A percentile compares a stretch with the other conserved stretches of the same genome.
Conservation (phyloP, 2,888 invertebrate species). For the Drosophila borborema region DNA sequence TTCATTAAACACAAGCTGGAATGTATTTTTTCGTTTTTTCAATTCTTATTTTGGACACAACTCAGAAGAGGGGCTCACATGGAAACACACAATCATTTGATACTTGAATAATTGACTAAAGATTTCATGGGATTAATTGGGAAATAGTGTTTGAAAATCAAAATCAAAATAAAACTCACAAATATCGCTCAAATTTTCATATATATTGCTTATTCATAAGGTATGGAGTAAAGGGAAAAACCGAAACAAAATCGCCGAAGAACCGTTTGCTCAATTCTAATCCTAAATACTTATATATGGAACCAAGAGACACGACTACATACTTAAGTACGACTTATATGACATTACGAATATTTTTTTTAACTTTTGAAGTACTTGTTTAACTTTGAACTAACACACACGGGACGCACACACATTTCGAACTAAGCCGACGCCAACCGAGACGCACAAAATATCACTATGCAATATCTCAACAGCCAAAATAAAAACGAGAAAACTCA, state of each 20-base stretch:
- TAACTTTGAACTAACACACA: conserved; percentile 68
- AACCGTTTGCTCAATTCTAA: conserved; percentile 15
- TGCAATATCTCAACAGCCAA: conserved; percentile 35
- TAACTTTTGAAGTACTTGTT: conserved; percentile 58
- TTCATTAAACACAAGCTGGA: conserved; percentile 51
- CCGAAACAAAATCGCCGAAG: conserved; percentile 18
- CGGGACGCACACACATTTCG: conserved; percentile 48
- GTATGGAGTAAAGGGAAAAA: conserved; percentile 18
- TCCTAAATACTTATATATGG: conserved; percentile 21
- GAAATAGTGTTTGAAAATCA: conserved; percentile 11
- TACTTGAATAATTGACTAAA: conserved; percentile 68
- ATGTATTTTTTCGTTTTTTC: conserved; percentile 23
- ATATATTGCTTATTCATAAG: conserved; percentile 66
- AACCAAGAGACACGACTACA: conserved; percentile 33
- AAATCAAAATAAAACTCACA: not conserved
- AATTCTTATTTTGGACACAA: conserved; percentile 45
- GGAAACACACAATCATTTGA: conserved; percentile 41
- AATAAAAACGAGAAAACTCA: not conserved
- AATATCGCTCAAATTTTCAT: conserved; percentile 10
- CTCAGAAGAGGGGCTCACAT: conserved; percentile 40
- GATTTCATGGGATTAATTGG: conserved; percentile 2
- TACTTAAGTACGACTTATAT: conserved; percentile 11
- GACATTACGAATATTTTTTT: conserved; percentile 21
- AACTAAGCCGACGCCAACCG: conserved; percentile 34
- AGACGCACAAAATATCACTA: conserved; percentile 62